These are phyloP conservation scores for Aphodius sticticus DNA, from an alignment of 2,888 invertebrate species.

Conservation along the genomic window DNA sequence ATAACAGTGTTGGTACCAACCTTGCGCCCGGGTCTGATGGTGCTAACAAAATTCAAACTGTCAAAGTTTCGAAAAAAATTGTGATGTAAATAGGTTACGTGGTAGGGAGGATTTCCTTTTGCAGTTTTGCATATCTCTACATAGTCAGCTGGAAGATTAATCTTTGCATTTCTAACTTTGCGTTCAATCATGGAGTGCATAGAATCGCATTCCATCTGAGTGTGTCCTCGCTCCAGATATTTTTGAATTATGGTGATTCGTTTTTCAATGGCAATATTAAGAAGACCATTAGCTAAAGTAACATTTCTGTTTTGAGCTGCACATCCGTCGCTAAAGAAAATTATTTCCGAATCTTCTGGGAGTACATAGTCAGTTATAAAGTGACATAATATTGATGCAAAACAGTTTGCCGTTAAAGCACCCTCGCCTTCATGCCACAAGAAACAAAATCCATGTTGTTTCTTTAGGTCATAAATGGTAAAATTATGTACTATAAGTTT, in stretches of 20 bases:
- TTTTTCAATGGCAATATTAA: background rate
- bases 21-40: background rate
- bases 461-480: background rate
- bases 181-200: conserved; percentile 40
- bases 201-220: conserved; percentile 42
- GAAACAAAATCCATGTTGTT: background rate
- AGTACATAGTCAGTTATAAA: no score
- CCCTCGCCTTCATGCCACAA: background rate
- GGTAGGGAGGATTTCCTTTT: background rate
- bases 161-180: conserved; percentile 32
- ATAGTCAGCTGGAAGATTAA: conserved; percentile 37
- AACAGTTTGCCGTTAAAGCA: background rate
- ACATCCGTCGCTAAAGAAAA: background rate
- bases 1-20: background rate
- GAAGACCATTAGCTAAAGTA: background rate
- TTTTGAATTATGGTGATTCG: conserved; percentile 36
- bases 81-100: background rate
- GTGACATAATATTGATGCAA: background rate
- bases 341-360: background rate
- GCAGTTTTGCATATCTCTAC: background rate
- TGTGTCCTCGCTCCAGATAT: conserved; percentile 40
- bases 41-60: background rate
- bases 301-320: background rate
- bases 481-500: background rate
- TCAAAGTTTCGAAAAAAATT: background rate